These are phyloP conservation scores for Crocidura indochinensis DNA, from an alignment of 2,797 vertebrate species.

Conservation along the genomic window DNA sequence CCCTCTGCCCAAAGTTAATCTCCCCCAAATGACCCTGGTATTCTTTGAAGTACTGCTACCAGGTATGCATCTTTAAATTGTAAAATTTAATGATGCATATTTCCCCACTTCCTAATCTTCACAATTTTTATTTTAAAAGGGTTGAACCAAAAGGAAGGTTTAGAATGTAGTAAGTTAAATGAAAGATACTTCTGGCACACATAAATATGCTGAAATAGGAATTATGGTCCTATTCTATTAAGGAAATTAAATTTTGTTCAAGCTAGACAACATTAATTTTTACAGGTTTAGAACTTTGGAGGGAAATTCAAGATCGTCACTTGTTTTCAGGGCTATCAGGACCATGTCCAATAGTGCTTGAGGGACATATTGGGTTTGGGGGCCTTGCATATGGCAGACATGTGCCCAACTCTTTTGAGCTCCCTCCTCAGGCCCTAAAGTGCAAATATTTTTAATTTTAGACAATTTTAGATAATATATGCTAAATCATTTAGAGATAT, in stretches of 20 bases:
- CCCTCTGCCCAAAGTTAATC: neutral
- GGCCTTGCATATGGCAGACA: no score
- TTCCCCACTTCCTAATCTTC: no score
- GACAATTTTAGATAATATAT: slow-evolving; percentile 39
- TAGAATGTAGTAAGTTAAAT: neutral
- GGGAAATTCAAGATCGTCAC: no score
- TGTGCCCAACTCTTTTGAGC: no score
- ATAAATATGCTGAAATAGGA: neutral
- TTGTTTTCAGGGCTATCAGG: no score
- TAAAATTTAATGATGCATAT: no score
- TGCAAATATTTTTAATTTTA: slow-evolving; percentile 40
- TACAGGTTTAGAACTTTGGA: neutral
- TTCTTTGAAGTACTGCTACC: neutral
- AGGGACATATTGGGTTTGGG: no score
- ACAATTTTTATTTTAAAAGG: slow-evolving; percentile 10
- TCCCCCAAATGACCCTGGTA: slow-evolving; percentile 12
- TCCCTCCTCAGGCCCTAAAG: no score
- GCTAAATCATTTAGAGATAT: neutral
- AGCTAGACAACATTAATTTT: slow-evolving; percentile 20
- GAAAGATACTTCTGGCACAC: slow-evolving; percentile 31
- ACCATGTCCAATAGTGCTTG: no score
- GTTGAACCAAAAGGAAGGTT: neutral
- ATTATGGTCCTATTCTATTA: neutral
- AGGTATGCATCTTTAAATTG: no score
- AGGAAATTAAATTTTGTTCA: slow-evolving; percentile 55